phyloP scores from a whole-genome alignment of 2,888 invertebrate species.

The Drosophila cracens region DNA sequence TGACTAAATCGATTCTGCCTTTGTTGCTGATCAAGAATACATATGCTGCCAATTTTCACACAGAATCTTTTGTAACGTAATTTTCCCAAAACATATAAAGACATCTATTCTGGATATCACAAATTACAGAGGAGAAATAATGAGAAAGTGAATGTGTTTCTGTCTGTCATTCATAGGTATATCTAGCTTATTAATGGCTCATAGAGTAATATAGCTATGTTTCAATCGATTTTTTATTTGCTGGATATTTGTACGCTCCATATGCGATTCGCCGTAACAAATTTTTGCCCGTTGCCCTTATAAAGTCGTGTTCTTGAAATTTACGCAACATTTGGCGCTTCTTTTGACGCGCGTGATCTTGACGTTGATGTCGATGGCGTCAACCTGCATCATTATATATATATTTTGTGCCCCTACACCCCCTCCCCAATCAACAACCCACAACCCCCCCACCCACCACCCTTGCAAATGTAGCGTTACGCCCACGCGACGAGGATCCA shows the following conservation, averaged over 20 bases:
- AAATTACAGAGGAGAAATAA: not conserved
- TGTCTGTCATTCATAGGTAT: not conserved
- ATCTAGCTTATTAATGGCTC: not conserved
- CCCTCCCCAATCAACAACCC: not conserved
- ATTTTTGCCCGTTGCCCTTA: slow-evolving; percentile 43
- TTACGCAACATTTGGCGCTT: slow-evolving; percentile 80
- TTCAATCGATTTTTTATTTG: slow-evolving; percentile 4
- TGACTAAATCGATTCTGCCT: not conserved
- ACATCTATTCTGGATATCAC: no score
- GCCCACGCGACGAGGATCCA: slow-evolving; percentile 59
- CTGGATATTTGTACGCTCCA: slow-evolving; percentile 37
- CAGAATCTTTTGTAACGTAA: not conserved
- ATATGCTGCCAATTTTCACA: not conserved
- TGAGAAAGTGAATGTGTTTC: not conserved
- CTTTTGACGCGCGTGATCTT: slow-evolving; percentile 68
- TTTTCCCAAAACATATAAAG: not conserved
- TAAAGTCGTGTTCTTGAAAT: slow-evolving; percentile 72
- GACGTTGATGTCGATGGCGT: slow-evolving; percentile 63
- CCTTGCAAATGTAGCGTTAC: slow-evolving; percentile 11
- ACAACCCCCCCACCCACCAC: slow-evolving; percentile 5
- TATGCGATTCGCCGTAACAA: slow-evolving; percentile 11
- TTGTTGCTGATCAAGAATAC: not conserved
- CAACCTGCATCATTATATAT: slow-evolving; percentile 58
- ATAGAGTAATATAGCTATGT: not conserved
- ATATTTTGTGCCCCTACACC: not conserved